These are phyloP conservation scores for Temnothorax curvispinosus DNA, from an alignment of 1,140 invertebrate genomes.

Conservation along the genomic window DNA sequence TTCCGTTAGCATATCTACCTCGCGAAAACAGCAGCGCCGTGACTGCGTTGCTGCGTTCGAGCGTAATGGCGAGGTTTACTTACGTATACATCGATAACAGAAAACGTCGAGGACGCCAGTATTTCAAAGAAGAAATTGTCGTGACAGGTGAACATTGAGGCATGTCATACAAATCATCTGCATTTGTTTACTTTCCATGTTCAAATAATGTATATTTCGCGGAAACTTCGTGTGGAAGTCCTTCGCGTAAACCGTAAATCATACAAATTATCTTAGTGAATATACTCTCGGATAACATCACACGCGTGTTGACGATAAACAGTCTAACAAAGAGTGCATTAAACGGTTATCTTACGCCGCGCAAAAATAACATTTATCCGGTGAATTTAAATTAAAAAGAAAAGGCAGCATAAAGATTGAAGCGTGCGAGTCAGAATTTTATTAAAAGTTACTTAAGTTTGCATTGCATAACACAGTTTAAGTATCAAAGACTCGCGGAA, in stretches of 20 bases:
- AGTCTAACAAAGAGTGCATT: constrained; percentile 8
- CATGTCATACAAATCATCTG: constrained; percentile 15
- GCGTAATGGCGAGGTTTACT: background rate
- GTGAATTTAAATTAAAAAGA: background rate
- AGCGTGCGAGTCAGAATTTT: background rate
- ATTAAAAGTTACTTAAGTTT: constrained; percentile 33
- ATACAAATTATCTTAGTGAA: constrained; percentile 6
- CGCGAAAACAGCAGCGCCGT: background rate
- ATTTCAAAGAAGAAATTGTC: constrained; percentile 20
- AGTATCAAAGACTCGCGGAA: constrained; percentile 30
- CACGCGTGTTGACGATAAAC: constrained; percentile 10
- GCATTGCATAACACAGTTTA: constrained; percentile 27
- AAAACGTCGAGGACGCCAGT: constrained; percentile 1
- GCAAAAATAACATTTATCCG: background rate
- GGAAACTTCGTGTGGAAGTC: constrained; percentile 15
- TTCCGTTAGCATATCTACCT: background rate
- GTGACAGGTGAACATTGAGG: constrained; percentile 12
- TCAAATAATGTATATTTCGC: background rate
- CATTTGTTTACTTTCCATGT: constrained; percentile 30
- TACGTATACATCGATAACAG: constrained; percentile 31
- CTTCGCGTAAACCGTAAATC: constrained; percentile 2
- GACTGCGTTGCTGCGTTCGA: background rate
- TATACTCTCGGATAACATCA: background rate
- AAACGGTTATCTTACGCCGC: background rate
- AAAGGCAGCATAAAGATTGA: background rate